phyloP scores from a whole-genome alignment of 2,888 invertebrate species.

The Leucophora obtusa region DNA sequence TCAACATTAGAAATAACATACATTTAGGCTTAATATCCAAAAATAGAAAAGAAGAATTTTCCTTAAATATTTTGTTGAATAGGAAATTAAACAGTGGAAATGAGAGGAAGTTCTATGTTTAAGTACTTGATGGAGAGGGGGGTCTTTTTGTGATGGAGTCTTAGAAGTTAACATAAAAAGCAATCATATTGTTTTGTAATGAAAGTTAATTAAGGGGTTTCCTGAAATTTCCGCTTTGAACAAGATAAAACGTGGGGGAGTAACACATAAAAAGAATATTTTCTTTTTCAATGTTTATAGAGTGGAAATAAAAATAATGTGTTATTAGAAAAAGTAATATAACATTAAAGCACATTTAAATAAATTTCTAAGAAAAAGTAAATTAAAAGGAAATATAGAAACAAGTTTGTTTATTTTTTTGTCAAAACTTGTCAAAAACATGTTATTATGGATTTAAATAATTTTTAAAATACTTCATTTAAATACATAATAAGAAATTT shows the following conservation, averaged over 20 bases:
- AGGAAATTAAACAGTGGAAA: slow-evolving; percentile 20
- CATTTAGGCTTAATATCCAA: slow-evolving; percentile 1
- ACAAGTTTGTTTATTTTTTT: no score
- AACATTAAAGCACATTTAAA: no score
- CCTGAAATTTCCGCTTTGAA: slow-evolving; percentile 1
- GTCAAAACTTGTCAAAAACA: no score
- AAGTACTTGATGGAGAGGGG: no score
- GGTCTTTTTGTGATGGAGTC: not conserved
- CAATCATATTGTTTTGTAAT: slow-evolving; percentile 20
- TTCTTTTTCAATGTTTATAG: not conserved
- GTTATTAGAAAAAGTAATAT: no score
- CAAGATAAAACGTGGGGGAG: no score
- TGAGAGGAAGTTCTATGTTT: not conserved
- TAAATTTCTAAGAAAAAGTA: no score
- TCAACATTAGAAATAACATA: slow-evolving; percentile 1
- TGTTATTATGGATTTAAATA: no score
- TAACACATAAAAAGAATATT: not conserved
- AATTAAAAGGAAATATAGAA: no score
- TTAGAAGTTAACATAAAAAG: not conserved
- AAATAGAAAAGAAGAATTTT: slow-evolving; percentile 16
- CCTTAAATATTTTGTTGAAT: slow-evolving; percentile 19
- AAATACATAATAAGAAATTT: no score
- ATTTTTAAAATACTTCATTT: no score
- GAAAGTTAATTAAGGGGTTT: slow-evolving; percentile 34
- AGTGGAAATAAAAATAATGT: not conserved